phyloP scores from a whole-genome alignment of 2,797 vertebrate species.

The Scyliorhinus canicula region DNA sequence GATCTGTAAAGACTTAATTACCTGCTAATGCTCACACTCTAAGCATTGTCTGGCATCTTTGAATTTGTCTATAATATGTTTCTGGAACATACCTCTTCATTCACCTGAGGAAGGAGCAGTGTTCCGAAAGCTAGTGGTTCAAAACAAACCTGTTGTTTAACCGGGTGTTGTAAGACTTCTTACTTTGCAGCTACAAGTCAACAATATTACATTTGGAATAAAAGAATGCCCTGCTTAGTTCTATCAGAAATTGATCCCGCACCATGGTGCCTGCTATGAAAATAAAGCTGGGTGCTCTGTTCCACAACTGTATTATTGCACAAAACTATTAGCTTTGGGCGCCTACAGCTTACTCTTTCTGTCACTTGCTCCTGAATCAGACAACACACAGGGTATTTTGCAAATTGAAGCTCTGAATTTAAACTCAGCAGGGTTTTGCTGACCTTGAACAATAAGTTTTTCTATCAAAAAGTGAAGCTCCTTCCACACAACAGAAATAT shows the following conservation, averaged over 20 bases:
- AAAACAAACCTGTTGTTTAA: too few species aligned
- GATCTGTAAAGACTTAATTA: too few species aligned
- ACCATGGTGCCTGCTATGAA: neutral
- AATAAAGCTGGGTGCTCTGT: neutral
- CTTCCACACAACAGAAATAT: neutral
- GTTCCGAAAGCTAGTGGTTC: too few species aligned
- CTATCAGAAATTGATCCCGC: neutral
- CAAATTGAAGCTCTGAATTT: neutral
- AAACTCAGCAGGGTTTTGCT: neutral
- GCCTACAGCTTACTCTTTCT: neutral
- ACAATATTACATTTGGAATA: neutral
- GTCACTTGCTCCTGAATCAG: neutral
- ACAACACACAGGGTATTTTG: neutral
- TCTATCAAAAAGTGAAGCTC: neutral
- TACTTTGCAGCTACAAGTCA: neutral
- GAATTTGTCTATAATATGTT: too few species aligned
- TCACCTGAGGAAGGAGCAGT: too few species aligned
- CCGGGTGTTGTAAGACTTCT: too few species aligned
- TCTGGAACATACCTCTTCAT: too few species aligned
- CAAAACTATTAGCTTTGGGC: neutral
- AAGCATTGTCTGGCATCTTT: too few species aligned
- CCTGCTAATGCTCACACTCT: too few species aligned
- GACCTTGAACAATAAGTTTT: neutral
- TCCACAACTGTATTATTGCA: neutral
- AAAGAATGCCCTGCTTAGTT: neutral